Conservation (phyloP, 2,113 vertebrate species). For the Trachemys scripta region DNA sequence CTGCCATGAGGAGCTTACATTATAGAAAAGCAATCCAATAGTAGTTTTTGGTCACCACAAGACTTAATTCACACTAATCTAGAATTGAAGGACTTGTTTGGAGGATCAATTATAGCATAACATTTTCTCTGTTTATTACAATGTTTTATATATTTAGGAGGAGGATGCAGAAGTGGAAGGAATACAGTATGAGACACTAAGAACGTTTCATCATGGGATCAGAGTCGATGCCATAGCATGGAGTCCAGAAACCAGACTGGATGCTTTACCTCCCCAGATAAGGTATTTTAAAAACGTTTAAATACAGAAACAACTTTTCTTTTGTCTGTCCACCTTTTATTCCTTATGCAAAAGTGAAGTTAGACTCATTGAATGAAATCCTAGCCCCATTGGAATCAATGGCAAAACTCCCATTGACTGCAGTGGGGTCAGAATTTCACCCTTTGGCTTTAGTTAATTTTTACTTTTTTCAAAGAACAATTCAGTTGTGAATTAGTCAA, state of each 20-base stretch:
- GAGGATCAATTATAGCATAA: neutral
- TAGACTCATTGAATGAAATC: neutral
- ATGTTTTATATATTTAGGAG: constrained; percentile 87
- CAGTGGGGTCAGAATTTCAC: neutral
- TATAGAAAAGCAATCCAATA: neutral
- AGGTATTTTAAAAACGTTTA: constrained; percentile 79
- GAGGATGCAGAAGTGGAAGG: constrained; percentile 91
- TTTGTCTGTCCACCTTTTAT: neutral
- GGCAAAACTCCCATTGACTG: neutral
- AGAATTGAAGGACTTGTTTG: neutral
- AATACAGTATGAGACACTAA: constrained; percentile 89
- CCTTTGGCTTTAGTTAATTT: accelerated
- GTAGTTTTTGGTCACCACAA: neutral
- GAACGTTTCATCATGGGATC: constrained; percentile 89
- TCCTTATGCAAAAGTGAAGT: neutral
- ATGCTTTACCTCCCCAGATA: constrained; percentile 86
- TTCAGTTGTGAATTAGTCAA: neutral
- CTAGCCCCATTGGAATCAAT: neutral
- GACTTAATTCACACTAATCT: neutral
- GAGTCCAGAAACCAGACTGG: constrained; percentile 94
- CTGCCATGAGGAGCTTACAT: neutral
- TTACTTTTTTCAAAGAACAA: neutral
- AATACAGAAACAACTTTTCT: neutral
- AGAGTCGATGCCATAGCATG: constrained; percentile 92
- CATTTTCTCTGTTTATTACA: constrained; percentile 4